Evolutionary conservation across 2,797 vertebrate genomes (phyloP).

Genomic region (Mycteria americana): DNA sequence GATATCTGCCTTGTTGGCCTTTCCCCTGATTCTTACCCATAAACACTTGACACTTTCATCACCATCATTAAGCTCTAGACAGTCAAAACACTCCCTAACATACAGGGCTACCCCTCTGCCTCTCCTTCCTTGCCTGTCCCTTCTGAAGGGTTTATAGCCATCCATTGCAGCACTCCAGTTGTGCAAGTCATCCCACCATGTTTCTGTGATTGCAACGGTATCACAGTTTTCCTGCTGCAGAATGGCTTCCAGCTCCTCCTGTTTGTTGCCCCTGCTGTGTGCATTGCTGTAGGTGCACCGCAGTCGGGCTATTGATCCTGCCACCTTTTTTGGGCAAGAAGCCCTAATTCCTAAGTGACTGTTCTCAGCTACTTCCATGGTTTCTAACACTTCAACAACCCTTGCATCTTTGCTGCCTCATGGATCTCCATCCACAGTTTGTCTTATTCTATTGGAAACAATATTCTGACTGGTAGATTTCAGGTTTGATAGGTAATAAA

Average conservation of each 20-base stretch:
- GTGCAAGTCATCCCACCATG: background rate
- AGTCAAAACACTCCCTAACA: background rate
- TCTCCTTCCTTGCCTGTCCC: background rate
- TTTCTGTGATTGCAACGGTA: background rate
- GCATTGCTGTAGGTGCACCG: background rate
- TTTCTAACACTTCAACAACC: background rate
- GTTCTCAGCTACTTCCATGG: background rate
- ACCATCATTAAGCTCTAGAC: background rate
- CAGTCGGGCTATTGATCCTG: background rate
- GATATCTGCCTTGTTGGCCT: too few relatives aligned
- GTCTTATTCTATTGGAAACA: background rate
- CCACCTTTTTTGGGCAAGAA: background rate
- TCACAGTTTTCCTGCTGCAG: background rate
- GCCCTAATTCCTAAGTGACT: background rate
- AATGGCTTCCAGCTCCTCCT: background rate
- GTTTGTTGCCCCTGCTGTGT: background rate
- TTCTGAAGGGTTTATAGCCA: background rate
- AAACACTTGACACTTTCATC: background rate
- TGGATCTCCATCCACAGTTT: background rate
- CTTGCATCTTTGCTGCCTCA: background rate
- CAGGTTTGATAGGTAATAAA: background rate
- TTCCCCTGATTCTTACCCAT: too few relatives aligned
- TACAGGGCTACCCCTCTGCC: background rate
- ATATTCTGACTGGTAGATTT: background rate
- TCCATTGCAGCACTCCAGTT: background rate